Evolutionary conservation across 1,140 invertebrate genomes (phyloP).

Genomic region (Paraescarpia echinospica): DNA sequence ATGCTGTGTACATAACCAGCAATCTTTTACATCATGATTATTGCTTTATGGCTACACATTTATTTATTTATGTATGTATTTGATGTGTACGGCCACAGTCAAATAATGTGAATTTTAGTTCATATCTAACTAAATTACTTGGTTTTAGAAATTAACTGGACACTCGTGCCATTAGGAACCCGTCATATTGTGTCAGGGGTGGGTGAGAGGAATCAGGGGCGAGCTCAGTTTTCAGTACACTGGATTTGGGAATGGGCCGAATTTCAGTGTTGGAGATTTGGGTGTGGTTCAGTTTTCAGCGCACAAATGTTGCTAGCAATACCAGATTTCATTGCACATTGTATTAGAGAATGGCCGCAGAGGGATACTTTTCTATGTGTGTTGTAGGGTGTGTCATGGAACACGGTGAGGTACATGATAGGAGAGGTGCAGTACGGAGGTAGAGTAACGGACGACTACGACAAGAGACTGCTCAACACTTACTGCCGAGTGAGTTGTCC

Average conservation of each 20-base stretch:
- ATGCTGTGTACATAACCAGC: not conserved
- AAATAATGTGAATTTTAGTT: not conserved
- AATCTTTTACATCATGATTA: not conserved
- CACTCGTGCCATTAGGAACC: not conserved
- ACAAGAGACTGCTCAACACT: conserved; percentile 70
- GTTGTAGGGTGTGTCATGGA: conserved; percentile 55
- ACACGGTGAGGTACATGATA: conserved; percentile 52
- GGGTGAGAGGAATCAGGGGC: too few relatives aligned
- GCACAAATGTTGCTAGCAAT: too few relatives aligned
- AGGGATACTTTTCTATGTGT: not conserved
- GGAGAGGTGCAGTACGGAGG: conserved; percentile 60
- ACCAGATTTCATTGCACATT: too few relatives aligned
- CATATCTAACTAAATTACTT: not conserved
- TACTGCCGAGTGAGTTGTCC: conserved; percentile 59
- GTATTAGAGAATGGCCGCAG: too few relatives aligned
- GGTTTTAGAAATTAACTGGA: not conserved
- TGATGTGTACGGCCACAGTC: too few relatives aligned
- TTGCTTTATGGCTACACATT: not conserved
- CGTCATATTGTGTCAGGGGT: too few relatives aligned
- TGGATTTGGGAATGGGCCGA: too few relatives aligned
- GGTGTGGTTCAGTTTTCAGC: too few relatives aligned
- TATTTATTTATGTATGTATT: not conserved
- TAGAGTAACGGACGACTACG: conserved; percentile 56
- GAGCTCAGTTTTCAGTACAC: too few relatives aligned
- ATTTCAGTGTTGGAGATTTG: too few relatives aligned